Percentiles rank a stretch among this genome's conserved stretches.
Conservation (phyloP, 2,888 invertebrate species). For the Drosophila ochracea region DNA sequence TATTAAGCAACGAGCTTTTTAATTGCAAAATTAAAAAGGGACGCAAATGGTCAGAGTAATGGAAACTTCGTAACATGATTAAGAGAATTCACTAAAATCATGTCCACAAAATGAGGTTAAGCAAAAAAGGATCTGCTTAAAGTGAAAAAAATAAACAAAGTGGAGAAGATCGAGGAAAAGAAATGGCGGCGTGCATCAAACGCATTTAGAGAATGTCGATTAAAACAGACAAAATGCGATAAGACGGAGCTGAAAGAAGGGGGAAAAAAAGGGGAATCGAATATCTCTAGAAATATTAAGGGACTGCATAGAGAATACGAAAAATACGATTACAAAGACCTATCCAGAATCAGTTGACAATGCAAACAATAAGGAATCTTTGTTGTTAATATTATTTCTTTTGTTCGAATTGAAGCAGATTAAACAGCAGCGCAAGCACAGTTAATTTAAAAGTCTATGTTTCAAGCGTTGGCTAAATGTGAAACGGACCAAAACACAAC, state of each 20-base stretch:
- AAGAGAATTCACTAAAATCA: neutral
- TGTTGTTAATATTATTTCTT: neutral
- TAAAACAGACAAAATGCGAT: neutral
- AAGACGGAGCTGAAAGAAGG: neutral
- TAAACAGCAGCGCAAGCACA: neutral
- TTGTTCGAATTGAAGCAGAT: neutral
- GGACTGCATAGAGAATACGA: neutral
- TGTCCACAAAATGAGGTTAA: neutral
- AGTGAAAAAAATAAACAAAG: neutral
- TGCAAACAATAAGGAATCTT: neutral
- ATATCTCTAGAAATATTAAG: neutral
- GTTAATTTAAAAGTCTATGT: neutral
- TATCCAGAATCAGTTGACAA: neutral
- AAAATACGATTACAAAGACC: neutral
- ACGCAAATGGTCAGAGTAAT: neutral
- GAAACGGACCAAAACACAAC: conserved; percentile 1
- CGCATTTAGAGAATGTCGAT: neutral
- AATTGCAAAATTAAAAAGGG: neutral
- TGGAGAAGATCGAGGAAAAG: neutral
- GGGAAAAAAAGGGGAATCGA: neutral
- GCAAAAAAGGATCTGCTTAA: neutral
- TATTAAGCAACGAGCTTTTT: neutral
- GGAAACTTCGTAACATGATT: neutral
- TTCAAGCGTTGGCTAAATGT: conserved; percentile 3
- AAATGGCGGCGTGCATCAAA: neutral